Conservation (phyloP, 2,888 invertebrate genomes). For the Campoplex capitator region DNA sequence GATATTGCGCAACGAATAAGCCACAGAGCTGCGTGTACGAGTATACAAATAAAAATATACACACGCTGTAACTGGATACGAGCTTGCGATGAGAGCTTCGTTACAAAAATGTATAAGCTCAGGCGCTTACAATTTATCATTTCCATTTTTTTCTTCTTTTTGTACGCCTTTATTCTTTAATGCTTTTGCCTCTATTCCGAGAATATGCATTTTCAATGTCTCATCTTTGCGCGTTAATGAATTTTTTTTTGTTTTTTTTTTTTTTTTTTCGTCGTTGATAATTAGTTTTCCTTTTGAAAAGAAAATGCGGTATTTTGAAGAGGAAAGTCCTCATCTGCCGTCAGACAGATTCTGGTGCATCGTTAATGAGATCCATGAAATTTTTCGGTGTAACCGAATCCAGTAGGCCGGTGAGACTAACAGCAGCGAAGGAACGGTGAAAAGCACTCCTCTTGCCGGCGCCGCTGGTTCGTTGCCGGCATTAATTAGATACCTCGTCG, state of each 20-base stretch:
- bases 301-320: neutral
- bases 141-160: neutral
- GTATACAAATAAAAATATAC: constrained; percentile 19
- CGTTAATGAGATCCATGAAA: neutral
- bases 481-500: neutral
- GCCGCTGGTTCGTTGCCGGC: too few relatives aligned
- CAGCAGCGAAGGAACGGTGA: too few relatives aligned
- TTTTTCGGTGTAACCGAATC: neutral
- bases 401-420: too few relatives aligned
- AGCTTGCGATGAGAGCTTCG: constrained; percentile 65
- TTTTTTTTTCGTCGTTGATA: neutral
- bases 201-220: neutral
- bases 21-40: constrained; percentile 2
- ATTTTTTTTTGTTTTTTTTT: neutral
- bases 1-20: constrained; percentile 68
- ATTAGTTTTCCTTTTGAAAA: neutral
- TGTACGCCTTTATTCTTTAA: neutral
- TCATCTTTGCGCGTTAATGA: neutral
- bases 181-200: neutral
- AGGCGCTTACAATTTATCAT: constrained; percentile 44
- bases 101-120: constrained; percentile 53
- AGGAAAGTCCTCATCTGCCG: neutral
- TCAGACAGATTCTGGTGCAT: neutral
- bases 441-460: too few relatives aligned
- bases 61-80: constrained; percentile 66